Conservation (phyloP, 2,888 invertebrate genomes). For the Candidula unifasciata region DNA sequence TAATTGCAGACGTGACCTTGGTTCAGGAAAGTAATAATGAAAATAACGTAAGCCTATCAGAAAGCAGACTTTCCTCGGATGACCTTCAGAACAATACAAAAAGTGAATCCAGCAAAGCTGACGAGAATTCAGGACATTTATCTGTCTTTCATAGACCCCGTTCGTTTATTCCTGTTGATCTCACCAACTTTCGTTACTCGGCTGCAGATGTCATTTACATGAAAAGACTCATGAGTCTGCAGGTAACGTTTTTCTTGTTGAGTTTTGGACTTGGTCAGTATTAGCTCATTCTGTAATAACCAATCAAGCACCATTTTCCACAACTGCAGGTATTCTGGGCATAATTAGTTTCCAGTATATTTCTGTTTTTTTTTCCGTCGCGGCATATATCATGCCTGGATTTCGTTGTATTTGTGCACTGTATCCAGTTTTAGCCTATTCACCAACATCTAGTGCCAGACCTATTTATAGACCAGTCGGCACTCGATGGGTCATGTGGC, state of each 20-base stretch:
- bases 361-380: no score
- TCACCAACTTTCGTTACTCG: conserved; percentile 44
- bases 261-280: no score
- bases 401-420: no score
- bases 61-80: background rate
- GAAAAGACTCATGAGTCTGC: conserved; percentile 53
- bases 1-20: conserved; percentile 7
- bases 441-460: no score
- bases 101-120: background rate
- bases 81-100: background rate
- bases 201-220: conserved; percentile 54
- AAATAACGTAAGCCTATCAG: background rate
- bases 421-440: no score
- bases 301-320: no score
- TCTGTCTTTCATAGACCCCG: background rate
- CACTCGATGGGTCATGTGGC: no score
- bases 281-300: no score
- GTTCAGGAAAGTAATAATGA: background rate
- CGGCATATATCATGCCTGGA: no score
- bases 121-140: background rate
- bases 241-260: conserved; percentile 44
- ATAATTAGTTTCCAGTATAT: no score
- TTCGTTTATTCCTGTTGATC: conserved; percentile 21
- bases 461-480: no score
- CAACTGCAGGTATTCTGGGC: no score